A percentile compares a stretch with the other conserved stretches of the same genome.
Evolutionary conservation across 2,888 invertebrate species (phyloP).

Genomic region (Lasius fuliginosus): DNA sequence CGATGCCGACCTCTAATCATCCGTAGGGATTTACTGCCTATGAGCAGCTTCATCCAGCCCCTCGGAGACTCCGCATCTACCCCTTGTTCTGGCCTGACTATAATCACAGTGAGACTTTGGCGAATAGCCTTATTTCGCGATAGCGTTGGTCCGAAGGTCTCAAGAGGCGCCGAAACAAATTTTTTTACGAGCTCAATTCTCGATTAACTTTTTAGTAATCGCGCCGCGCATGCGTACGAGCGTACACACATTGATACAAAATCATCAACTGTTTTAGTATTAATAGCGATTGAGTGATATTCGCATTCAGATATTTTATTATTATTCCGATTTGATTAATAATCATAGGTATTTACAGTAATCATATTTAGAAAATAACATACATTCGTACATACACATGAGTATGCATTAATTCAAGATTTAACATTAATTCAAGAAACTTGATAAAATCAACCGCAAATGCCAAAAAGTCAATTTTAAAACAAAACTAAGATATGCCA

Average conservation of each 20-base stretch:
- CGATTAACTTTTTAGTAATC: not conserved
- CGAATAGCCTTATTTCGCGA: constrained; percentile 53
- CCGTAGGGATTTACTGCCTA: constrained; percentile 80
- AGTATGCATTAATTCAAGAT: not conserved
- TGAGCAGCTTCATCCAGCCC: constrained; percentile 53
- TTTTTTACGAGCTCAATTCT: not conserved
- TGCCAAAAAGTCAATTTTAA: not conserved
- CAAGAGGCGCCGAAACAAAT: not conserved
- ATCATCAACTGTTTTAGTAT: constrained; percentile 3
- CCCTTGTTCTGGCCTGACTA: constrained; percentile 35
- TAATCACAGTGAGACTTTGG: constrained; percentile 57
- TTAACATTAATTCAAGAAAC: not conserved
- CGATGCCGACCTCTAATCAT: constrained; percentile 83
- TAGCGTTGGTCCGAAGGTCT: constrained; percentile 45
- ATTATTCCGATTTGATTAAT: not conserved
- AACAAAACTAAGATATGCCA: not conserved
- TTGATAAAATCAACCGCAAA: not conserved
- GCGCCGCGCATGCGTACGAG: not conserved
- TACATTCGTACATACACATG: not conserved
- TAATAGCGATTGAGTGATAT: not conserved
- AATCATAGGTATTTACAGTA: not conserved
- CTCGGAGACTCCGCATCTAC: constrained; percentile 47
- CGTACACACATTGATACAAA: not conserved
- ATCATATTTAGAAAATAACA: not conserved
- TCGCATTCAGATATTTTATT: not conserved